phyloP scores from a whole-genome alignment of 35 echinoderm and acorn worm species.

The Hemicentrotus pulcherrimus region DNA sequence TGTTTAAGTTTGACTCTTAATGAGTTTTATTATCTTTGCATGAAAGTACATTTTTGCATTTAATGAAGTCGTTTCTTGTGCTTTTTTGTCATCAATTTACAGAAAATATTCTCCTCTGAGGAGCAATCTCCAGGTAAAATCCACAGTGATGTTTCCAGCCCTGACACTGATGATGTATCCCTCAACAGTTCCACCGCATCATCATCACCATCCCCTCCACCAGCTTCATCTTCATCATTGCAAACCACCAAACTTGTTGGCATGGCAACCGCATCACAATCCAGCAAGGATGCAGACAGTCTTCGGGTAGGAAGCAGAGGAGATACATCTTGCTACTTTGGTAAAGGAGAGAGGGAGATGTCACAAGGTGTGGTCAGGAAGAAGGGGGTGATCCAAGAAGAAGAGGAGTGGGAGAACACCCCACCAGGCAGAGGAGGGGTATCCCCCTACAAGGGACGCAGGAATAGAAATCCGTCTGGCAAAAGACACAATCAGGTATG shows the following conservation, averaged over 20 bases:
- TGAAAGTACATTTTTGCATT: too few relatives aligned
- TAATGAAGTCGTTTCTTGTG: not conserved
- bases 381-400: not conserved
- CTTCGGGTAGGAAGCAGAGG: not conserved
- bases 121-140: not conserved
- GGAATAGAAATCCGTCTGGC: not conserved
- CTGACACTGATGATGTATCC: slow-evolving; percentile 9
- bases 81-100: not conserved
- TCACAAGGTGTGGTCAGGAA: not conserved
- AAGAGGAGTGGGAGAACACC: slow-evolving; percentile 28
- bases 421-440: slow-evolving; percentile 1
- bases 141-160: not conserved
- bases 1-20: too few relatives aligned
- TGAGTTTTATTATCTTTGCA: too few relatives aligned
- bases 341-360: not conserved
- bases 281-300: not conserved
- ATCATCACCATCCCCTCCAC: not conserved
- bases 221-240: not conserved
- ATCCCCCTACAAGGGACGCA: not conserved
- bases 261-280: not conserved
- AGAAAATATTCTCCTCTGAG: not conserved
- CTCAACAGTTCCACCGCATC: not conserved
- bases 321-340: not conserved
- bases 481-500: not conserved
- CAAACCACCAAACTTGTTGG: not conserved